Percentiles rank a stretch among this genome's conserved stretches.
These are phyloP conservation scores for Enteromius treurensis DNA, from an alignment of 2,797 vertebrate genomes.

Conservation along the genomic window DNA sequence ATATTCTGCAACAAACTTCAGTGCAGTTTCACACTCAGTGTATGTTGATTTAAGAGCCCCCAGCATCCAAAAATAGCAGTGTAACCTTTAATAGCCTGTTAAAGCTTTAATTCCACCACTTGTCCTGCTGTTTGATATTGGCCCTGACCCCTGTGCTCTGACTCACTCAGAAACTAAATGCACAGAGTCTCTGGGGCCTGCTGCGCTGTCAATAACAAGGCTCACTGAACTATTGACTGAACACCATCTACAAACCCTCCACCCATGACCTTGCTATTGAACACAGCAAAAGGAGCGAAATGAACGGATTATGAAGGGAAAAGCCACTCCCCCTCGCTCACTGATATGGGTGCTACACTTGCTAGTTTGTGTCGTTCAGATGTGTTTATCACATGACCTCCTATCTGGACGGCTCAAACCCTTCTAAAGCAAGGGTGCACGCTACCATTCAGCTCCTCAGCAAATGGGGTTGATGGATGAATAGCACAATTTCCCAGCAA, in stretches of 20 bases:
- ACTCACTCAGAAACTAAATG: slow-evolving; percentile 44
- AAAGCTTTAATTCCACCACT: slow-evolving; percentile 58
- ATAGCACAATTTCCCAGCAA: slow-evolving; percentile 31
- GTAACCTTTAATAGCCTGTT: slow-evolving; percentile 53
- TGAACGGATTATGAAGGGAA: slow-evolving; percentile 41
- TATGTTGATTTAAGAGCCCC: slow-evolving; percentile 23
- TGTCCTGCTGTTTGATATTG: slow-evolving; percentile 57
- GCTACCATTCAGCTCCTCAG: neutral
- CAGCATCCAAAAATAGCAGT: slow-evolving; percentile 41
- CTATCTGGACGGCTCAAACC: slow-evolving; percentile 19
- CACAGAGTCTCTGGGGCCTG: slow-evolving; percentile 48
- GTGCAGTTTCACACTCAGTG: neutral
- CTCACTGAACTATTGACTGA: slow-evolving; percentile 61
- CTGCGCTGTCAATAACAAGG: slow-evolving; percentile 56
- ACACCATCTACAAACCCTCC: slow-evolving; percentile 49
- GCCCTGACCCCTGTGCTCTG: slow-evolving; percentile 48
- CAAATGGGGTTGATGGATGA: slow-evolving; percentile 39
- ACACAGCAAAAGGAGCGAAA: slow-evolving; percentile 47
- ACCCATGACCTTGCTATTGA: slow-evolving; percentile 51
- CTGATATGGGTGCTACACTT: slow-evolving; percentile 5
- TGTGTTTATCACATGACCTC: neutral
- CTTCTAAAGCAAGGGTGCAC: neutral
- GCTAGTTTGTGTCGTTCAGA: slow-evolving; percentile 23
- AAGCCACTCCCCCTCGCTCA: slow-evolving; percentile 12
- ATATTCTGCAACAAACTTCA: neutral